Evolutionary conservation across 2,888 invertebrate species (phyloP), one percentile per base, ranked within the genome.

Genomic region (Orchesellides sinensis): DNA sequence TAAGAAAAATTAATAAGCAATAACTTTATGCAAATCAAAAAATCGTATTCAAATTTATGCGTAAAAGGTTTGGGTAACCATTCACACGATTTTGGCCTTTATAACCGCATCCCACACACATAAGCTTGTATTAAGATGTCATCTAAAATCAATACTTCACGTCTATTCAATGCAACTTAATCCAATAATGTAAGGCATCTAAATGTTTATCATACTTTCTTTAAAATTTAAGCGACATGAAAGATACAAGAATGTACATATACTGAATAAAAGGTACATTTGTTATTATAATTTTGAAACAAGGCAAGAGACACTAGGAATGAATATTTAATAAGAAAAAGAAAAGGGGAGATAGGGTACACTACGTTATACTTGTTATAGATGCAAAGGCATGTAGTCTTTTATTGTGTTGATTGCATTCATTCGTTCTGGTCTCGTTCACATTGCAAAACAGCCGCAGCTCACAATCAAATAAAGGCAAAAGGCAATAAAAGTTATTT

Each of bases 381-480:
- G 4, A 47, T 4, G 47, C 21, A 25, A 54, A 54, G 54, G 54
- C 23, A 23, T 54, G 1, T 23, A 10, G 8, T 8, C 47, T 47
- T 47, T 47, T 17, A n/a, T 40, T 40, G 40, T 54, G 23, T 49
- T 32, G n/a, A n/a, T 45, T 21, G 49, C 32, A n/a, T 45, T 75
- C 56, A 66, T 75, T 75, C 66, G 75, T 75, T 75, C 4, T 12
- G 66, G 66, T 66, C 75, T 66, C 52, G 59, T n/a, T n/a, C n/a
- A n/a, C n/a, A n/a, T 73, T 63, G 27, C 47, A 59, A 19, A n/a
- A 17, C 17, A 56, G 59, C 40, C 54, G 52, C 68, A 21, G 32
- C 35, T n/a, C n/a, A n/a, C n/a, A n/a, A n/a, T n/a, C n/a, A n/a
- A 29, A 54, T 45, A 47, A 59, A 47, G 59, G 23, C 6, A 29